These are phyloP conservation scores for Plagiodera versicolora DNA, from an alignment of 2,888 invertebrate species.

Conservation along the genomic window DNA sequence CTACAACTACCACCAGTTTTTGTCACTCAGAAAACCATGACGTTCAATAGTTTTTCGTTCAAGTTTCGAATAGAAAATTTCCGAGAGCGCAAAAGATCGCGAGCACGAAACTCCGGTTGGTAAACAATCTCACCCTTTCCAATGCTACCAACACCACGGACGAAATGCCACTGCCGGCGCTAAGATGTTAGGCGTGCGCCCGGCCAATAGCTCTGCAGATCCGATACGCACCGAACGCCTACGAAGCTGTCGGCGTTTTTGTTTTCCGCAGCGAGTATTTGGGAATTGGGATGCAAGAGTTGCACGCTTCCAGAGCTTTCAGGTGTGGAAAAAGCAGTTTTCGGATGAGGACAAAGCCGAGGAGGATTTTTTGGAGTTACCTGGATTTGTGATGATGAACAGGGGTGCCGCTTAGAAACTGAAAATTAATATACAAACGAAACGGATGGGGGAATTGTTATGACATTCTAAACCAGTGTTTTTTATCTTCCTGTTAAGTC, in stretches of 20 bases:
- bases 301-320: background rate
- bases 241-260: constrained; percentile 33
- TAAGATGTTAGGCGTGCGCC: constrained; percentile 43
- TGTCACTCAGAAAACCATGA: constrained; percentile 10
- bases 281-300: background rate
- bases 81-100: background rate
- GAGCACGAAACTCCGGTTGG: constrained; percentile 7
- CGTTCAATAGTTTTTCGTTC: background rate
- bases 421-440: no score
- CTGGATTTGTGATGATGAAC: no score
- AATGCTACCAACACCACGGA: constrained; percentile 34
- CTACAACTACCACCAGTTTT: constrained; percentile 4
- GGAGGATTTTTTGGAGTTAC: no score
- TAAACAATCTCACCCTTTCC: background rate
- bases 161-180: constrained; percentile 45
- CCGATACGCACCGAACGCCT: constrained; percentile 41
- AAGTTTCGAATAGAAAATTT: background rate
- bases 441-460: no score
- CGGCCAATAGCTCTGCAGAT: constrained; percentile 43
- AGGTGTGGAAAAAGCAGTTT: background rate
- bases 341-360: background rate
- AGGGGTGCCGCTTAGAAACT: no score
- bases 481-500: no score
- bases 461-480: no score
- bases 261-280: constrained; percentile 8